Evolutionary conservation across 1,140 invertebrate genomes (phyloP), one percentile per base, ranked within the genome.

Genomic region (Papilio aristodemus): DNA sequence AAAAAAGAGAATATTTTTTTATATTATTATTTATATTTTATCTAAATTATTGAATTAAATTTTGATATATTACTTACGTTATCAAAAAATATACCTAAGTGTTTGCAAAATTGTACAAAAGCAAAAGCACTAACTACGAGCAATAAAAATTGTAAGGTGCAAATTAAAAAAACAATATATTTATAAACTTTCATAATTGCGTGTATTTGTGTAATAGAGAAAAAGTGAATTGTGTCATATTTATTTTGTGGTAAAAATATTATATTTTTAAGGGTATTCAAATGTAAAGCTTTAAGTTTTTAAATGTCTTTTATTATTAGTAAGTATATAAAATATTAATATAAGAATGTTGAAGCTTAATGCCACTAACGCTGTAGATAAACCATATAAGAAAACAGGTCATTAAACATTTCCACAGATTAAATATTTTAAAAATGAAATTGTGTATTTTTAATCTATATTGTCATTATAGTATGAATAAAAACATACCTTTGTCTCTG

Each of bases 81-180:
- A 32, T 32, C 6, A 32, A 54, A 46, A 19, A 4, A 13, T 22
- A 19, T 54, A 14, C 14, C 17, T 8, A 46, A 19, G 0, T 46
- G 1, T 50, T 22, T 54, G 19, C 11, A 71, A 68, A 68, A 64
- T 38, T 38, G 14, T 72, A 72, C 54, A 69, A 79, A 80, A 84
- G 81, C 80, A 81, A 78, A 85, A 86, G 84, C 84, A 62, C 72
- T 78, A 81, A 67, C 73, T 77, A 78, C 69, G 72, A 73, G 77
- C 78, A 80, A 83, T 78, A 60, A 76, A 75, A 82, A 78, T 19
- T 19, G 72, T 76, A 75, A 70, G 69, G 71, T 82, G 80, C 79
- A 72, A 80, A 84, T 68, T 74, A 79, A 79, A 69, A 71, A 67
- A 72, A 62, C 38, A 32, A 4, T 39, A 59, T 3, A 36, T 32